phyloP scores from a whole-genome alignment of 2,113 vertebrate species.

The Mesocricetus auratus region DNA sequence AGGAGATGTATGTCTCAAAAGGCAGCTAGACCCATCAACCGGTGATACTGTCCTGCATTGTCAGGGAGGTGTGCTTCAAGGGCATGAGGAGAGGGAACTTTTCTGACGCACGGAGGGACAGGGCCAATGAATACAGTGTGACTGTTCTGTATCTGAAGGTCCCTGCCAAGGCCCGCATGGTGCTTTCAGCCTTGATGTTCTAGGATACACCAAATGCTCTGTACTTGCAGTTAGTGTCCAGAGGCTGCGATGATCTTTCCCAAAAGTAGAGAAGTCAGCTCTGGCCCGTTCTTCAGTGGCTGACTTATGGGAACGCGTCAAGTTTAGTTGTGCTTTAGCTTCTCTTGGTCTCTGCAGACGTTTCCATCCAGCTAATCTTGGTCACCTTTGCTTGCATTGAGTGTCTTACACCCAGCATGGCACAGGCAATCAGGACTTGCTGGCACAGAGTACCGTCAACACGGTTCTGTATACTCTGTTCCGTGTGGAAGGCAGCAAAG shows the following conservation, averaged over 20 bases:
- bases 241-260: background rate
- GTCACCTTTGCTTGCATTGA: conserved; percentile 32
- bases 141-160: background rate
- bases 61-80: background rate
- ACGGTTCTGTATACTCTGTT: background rate
- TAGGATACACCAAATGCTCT: background rate
- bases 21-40: background rate
- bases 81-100: background rate
- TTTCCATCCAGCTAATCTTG: background rate
- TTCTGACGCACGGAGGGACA: background rate
- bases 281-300: background rate
- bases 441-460: background rate
- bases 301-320: background rate
- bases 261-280: background rate
- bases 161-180: too few species aligned
- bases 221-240: background rate
- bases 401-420: background rate
- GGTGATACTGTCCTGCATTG: too few species aligned
- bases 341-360: background rate
- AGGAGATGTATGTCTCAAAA: background rate
- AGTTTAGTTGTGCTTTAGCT: conserved; percentile 13
- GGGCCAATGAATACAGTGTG: background rate
- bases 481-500: background rate
- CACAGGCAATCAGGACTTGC: background rate
- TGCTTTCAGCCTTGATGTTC: background rate